Evolutionary conservation across 2,888 invertebrate species (phyloP).

Genomic region (Meiosimyza platycephala): DNA sequence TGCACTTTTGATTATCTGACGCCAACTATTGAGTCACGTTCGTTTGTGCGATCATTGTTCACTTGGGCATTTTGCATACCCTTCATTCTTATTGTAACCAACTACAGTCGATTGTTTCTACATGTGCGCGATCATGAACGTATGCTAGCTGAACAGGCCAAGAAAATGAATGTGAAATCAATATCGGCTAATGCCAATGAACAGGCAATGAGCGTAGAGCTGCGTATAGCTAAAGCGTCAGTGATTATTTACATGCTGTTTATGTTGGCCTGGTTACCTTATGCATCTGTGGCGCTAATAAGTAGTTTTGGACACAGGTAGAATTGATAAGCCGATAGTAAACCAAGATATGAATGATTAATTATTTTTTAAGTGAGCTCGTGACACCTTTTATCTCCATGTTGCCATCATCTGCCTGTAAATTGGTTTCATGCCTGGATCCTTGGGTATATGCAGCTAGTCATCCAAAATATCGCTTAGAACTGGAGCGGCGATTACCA

Average conservation of each 20-base stretch:
- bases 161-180: conserved; percentile 83
- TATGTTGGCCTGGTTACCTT: conserved; percentile 82
- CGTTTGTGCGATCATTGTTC: conserved; percentile 76
- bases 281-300: conserved; percentile 76
- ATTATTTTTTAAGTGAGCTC: neutral
- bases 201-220: conserved; percentile 74
- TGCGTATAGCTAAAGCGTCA: conserved; percentile 80
- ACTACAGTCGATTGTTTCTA: conserved; percentile 76
- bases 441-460: conserved; percentile 83
- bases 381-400: conserved; percentile 75
- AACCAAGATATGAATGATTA: conserved; percentile 42
- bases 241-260: conserved; percentile 80
- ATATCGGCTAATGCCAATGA: conserved; percentile 73
- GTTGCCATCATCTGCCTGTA: conserved; percentile 78
- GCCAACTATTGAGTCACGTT: conserved; percentile 73
- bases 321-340: no score
- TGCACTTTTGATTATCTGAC: conserved; percentile 79
- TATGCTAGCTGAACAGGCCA: conserved; percentile 77
- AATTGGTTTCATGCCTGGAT: conserved; percentile 82
- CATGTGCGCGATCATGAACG: conserved; percentile 77
- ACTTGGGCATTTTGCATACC: conserved; percentile 77
- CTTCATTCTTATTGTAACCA: conserved; percentile 74
- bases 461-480: conserved; percentile 79
- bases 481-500: conserved; percentile 61
- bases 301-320: conserved; percentile 74